Conservation (phyloP, 2,888 invertebrate genomes). For the Atrina japonica region DNA sequence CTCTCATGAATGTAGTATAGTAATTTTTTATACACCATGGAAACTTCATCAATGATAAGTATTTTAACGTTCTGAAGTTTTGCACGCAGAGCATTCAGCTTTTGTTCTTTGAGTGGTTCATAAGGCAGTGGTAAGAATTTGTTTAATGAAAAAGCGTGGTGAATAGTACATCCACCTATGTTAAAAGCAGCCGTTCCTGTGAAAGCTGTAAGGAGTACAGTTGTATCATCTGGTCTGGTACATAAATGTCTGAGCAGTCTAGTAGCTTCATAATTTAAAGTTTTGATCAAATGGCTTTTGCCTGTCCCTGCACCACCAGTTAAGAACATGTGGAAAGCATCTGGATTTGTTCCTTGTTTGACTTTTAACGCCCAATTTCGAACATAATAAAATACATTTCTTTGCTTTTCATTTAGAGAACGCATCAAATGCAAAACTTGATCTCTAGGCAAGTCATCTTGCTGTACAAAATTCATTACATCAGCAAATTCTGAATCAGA, state of each 20-base stretch:
- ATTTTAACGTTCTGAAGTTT: conserved; percentile 36
- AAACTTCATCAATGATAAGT: conserved; percentile 76
- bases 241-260: neutral
- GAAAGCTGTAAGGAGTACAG: conserved; percentile 50
- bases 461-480: too few species aligned
- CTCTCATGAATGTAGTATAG: conserved; percentile 63
- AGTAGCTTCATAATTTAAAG: conserved; percentile 22
- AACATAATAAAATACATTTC: conserved; percentile 8
- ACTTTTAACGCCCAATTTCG: conserved; percentile 6
- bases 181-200: conserved; percentile 46
- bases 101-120: conserved; percentile 37
- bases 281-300: conserved; percentile 14
- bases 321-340: conserved; percentile 15
- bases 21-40: conserved; percentile 68
- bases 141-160: conserved; percentile 54
- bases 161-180: conserved; percentile 65
- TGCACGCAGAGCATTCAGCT: conserved; percentile 36
- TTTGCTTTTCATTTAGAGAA: conserved; percentile 15
- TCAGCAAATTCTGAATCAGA: too few species aligned
- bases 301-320: conserved; percentile 40
- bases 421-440: neutral
- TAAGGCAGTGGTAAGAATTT: conserved; percentile 26
- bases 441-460: too few species aligned
- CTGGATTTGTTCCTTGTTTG: neutral
- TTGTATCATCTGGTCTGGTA: conserved; percentile 30